phyloP scores from a whole-genome alignment of 2,888 invertebrate genomes.

The Tuta absoluta region DNA sequence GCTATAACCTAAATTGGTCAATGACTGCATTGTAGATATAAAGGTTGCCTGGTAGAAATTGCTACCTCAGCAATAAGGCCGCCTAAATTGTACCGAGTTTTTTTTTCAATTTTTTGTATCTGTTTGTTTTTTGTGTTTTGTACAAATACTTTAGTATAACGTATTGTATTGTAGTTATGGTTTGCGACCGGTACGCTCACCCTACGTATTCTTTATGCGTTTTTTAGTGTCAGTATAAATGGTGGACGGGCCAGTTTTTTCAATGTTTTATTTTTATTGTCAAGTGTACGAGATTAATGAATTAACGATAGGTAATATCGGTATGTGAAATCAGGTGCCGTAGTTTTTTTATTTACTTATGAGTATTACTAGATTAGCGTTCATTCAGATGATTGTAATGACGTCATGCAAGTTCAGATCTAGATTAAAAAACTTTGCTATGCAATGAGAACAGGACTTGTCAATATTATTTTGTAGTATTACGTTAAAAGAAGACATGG shows the following conservation, averaged over 20 bases:
- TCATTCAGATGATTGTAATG: neutral
- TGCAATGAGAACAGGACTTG: neutral
- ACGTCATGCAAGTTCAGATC: neutral
- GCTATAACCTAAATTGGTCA: no score
- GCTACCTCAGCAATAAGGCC: no score
- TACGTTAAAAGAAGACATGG: no score
- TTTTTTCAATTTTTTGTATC: no score
- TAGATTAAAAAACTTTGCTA: neutral
- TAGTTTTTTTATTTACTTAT: conserved; percentile 29
- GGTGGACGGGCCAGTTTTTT: conserved; percentile 49
- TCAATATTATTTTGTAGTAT: conserved; percentile 1
- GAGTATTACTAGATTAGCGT: neutral
- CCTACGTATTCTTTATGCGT: conserved; percentile 31
- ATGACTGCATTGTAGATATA: no score
- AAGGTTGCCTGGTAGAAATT: no score
- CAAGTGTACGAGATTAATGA: conserved; percentile 64
- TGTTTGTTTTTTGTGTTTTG: no score
- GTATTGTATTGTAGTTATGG: no score
- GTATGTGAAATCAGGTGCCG: conserved; percentile 52
- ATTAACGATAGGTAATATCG: conserved; percentile 61
- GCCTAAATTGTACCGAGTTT: no score
- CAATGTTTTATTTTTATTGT: conserved; percentile 59
- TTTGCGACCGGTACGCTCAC: no score
- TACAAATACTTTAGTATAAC: no score
- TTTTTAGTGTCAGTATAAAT: conserved; percentile 50